Evolutionary conservation across 2,888 invertebrate genomes (phyloP).

Genomic region (Malacosoma neustria): DNA sequence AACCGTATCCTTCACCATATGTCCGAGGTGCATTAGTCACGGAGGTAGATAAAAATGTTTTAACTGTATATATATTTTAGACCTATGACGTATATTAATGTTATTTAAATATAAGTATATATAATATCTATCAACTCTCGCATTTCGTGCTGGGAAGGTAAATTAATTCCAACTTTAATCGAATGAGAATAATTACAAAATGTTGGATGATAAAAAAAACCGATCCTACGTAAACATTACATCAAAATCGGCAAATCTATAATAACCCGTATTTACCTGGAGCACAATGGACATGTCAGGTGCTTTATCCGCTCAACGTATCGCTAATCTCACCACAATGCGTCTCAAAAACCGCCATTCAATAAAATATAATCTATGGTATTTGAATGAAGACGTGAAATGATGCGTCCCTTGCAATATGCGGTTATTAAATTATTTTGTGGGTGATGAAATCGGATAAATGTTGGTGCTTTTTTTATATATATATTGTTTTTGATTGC

Average conservation of each 20-base stretch:
- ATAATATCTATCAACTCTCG: too few species aligned
- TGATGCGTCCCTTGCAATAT: conserved; percentile 45
- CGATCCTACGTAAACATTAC: conserved; percentile 52
- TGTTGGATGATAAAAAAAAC: conserved; percentile 1
- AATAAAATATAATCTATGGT: conserved; percentile 54
- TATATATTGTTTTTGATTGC: too few species aligned
- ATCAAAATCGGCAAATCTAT: conserved; percentile 28
- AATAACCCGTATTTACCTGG: conserved; percentile 42
- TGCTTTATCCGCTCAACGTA: conserved; percentile 59
- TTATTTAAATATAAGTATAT: too few species aligned
- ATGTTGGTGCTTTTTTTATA: too few species aligned
- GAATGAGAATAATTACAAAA: conserved; percentile 2
- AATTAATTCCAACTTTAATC: too few species aligned
- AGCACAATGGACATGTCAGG: conserved; percentile 51
- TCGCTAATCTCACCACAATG: conserved; percentile 52
- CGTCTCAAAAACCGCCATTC: conserved; percentile 49
- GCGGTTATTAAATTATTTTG: conserved; percentile 52
- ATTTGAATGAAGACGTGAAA: conserved; percentile 34
- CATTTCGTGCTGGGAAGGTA: too few species aligned
- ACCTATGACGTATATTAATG: too few species aligned
- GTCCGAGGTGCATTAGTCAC: too few species aligned
- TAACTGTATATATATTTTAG: too few species aligned
- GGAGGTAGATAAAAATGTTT: too few species aligned
- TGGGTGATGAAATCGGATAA: too few species aligned
- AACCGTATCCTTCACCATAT: too few species aligned